phyloP scores from a whole-genome alignment of 2,888 invertebrate species.

The Geophilus truncorum region DNA sequence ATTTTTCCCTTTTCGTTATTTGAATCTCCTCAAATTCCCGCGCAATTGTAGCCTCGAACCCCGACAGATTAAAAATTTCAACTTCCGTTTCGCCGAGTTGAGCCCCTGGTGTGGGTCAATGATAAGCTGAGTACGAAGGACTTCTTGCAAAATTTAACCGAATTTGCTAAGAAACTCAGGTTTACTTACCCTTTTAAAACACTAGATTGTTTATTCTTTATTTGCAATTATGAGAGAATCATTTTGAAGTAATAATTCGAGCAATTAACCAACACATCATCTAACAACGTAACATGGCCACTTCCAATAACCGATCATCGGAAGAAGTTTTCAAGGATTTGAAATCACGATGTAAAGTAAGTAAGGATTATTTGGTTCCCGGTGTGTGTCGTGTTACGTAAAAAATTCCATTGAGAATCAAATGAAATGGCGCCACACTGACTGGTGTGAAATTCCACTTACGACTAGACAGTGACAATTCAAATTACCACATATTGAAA shows the following conservation, averaged over 20 bases:
- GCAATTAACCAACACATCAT: neutral
- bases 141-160: neutral
- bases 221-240: neutral
- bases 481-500: neutral
- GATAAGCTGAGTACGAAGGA: neutral
- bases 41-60: no score
- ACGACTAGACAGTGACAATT: neutral
- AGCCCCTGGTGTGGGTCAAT: neutral
- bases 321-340: constrained; percentile 21
- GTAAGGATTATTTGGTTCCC: neutral
- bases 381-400: neutral
- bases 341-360: constrained; percentile 30
- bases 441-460: neutral
- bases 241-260: neutral
- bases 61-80: neutral
- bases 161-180: neutral
- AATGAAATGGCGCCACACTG: neutral
- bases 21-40: no score
- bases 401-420: neutral
- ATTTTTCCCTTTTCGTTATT: no score
- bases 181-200: neutral
- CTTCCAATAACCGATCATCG: neutral
- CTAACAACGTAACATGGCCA: neutral
- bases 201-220: neutral
- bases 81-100: neutral